Conservation (phyloP, 2,797 vertebrate genomes). For the Jordanella pulchra region DNA sequence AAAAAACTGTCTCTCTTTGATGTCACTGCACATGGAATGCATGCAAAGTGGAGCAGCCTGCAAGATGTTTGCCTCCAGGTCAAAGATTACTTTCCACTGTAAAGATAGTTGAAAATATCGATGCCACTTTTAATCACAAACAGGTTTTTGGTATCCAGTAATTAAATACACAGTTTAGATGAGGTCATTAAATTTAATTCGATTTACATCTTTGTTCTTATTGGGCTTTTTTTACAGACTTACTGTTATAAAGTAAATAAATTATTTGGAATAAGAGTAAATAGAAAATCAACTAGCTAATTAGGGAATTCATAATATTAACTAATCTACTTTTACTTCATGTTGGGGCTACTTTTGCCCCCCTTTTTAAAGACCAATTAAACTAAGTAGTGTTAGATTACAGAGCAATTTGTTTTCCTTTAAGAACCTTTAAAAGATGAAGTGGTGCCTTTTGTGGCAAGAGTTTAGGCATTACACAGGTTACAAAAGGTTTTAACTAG, state of each 20-base stretch:
- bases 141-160: slow-evolving; percentile 15
- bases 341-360: slow-evolving; percentile 25
- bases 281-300: slow-evolving; percentile 31
- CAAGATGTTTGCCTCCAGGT: slow-evolving; percentile 65
- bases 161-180: neutral
- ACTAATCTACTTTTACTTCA: slow-evolving; percentile 36
- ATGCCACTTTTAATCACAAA: slow-evolving; percentile 31
- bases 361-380: slow-evolving; percentile 51
- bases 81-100: slow-evolving; percentile 54
- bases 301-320: slow-evolving; percentile 34
- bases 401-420: slow-evolving; percentile 41
- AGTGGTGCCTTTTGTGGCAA: slow-evolving; percentile 40
- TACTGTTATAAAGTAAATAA: slow-evolving; percentile 10
- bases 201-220: slow-evolving; percentile 7
- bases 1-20: slow-evolving; percentile 66
- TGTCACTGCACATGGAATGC: slow-evolving; percentile 61
- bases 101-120: slow-evolving; percentile 48
- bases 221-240: slow-evolving; percentile 9
- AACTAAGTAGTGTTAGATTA: slow-evolving; percentile 56
- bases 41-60: slow-evolving; percentile 68
- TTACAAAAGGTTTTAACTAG: slow-evolving; percentile 48
- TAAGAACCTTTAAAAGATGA: slow-evolving; percentile 36
- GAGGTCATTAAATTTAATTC: neutral
- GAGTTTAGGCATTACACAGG: slow-evolving; percentile 12
- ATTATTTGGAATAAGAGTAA: slow-evolving; percentile 14